Conservation (phyloP, 2,113 vertebrate genomes). For the Albula glossodonta region DNA sequence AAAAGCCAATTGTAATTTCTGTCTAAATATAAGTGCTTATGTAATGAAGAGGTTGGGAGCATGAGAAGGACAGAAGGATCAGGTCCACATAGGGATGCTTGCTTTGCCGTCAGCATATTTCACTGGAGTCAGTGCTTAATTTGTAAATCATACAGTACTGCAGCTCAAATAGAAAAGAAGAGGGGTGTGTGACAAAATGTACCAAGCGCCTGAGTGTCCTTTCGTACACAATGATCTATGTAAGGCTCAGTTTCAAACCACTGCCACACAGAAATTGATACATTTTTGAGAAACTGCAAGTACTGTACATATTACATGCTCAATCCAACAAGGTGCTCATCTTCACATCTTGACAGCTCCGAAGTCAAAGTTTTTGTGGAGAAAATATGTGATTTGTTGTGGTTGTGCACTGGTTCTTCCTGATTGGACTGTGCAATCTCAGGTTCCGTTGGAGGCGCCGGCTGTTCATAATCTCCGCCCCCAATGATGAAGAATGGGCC, state of each 20-base stretch:
- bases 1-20: not conserved
- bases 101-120: not conserved
- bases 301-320: no score
- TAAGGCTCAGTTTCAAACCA: no score
- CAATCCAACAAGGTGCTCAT: no score
- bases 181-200: no score
- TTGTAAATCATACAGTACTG: no score
- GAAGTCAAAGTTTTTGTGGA: not conserved
- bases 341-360: no score
- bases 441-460: slow-evolving; percentile 87
- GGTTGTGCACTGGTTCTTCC: not conserved
- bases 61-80: not conserved
- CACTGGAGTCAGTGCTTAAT: no score
- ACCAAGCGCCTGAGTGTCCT: no score
- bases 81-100: not conserved
- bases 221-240: no score
- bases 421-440: slow-evolving; percentile 22
- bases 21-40: not conserved
- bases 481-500: slow-evolving; percentile 84
- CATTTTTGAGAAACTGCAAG: no score
- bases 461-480: slow-evolving; percentile 82
- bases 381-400: not conserved
- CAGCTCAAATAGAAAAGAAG: not conserved
- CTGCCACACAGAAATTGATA: no score
- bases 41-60: not conserved